Base-by-base conservation (phyloP, 2,113 vertebrate species). In the Dendrocopos noguchii region DNA sequence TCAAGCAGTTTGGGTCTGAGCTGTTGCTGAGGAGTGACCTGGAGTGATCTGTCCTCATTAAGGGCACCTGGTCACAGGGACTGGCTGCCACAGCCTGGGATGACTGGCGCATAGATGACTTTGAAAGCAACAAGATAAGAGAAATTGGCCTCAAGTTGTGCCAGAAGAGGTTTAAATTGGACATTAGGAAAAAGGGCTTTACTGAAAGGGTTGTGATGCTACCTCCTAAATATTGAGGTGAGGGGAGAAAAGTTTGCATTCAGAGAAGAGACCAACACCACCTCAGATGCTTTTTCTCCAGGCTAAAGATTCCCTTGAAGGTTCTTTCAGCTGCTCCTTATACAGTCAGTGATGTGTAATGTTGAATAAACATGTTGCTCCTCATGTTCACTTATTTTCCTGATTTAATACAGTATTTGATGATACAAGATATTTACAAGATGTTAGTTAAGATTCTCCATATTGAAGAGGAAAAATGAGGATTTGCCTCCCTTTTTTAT, bases 351-450 rank as follows among this genome's bases (percentile, higher is more conserved):
- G 17, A 59, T 53, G 72, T 25, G 19, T 27, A 74, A 46, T 44
- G 28, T 31, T 80, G 60, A 83, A 86, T 7, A 80, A 68, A 64
- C 27, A 29, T 36, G 8, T 29, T 67, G 29, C 4, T 94, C 55
- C 64, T 56, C 83, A 74, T 67, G 47, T 85, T 77, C 73, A 50
- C 65, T 80, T 80, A 31, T 31, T 85, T 80, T 77, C 57, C 65
- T 73, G 17, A 56, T 67, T 84, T 80, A 88, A 71, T 44, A 68
- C 6, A 67, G 25, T 78, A 33, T 66, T 87, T 93, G 16, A 79
- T 72, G n/a, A 17, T 68, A 46, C 50, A 76, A 79, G 64, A 74
- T 47, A 63, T 91, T 91, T 71, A 85, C 42, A 66, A 73, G 46
- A 61, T 67, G 57, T 64, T 55, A 73, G 21, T 82, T 83, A n/a